phyloP scores from a whole-genome alignment of 2,113 vertebrate species.

The Alaudala cheleensis region DNA sequence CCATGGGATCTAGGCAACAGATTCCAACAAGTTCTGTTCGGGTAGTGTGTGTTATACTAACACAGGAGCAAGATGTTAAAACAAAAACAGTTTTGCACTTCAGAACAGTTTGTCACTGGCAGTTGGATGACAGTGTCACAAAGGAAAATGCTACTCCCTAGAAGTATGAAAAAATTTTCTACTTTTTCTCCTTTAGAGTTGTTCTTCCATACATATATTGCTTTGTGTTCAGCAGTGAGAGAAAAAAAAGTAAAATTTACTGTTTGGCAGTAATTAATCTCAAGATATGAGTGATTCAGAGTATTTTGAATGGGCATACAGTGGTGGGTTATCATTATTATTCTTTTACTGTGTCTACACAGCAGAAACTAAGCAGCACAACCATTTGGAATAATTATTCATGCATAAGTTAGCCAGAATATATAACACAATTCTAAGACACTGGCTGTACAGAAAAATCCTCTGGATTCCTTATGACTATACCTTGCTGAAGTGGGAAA shows the following conservation, averaged over 20 bases:
- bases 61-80: not conserved
- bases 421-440: not conserved
- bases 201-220: not conserved
- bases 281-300: not conserved
- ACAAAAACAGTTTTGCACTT: not conserved
- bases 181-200: not conserved
- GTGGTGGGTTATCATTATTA: not conserved
- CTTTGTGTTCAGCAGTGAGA: not conserved
- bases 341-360: not conserved
- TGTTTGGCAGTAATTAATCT: not conserved
- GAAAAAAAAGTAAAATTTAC: not conserved
- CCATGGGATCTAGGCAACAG: constrained; percentile 14
- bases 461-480: not conserved
- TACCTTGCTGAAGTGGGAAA: not conserved
- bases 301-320: not conserved
- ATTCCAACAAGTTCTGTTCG: not conserved
- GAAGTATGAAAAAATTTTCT: not conserved
- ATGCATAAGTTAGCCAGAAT: not conserved
- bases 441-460: not conserved
- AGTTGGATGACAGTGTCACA: not conserved
- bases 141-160: not conserved
- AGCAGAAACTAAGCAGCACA: not conserved
- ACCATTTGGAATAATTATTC: not conserved
- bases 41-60: not conserved
- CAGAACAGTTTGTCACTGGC: not conserved